Conservation (phyloP, 2,113 vertebrate species). For the Ia io region DNA sequence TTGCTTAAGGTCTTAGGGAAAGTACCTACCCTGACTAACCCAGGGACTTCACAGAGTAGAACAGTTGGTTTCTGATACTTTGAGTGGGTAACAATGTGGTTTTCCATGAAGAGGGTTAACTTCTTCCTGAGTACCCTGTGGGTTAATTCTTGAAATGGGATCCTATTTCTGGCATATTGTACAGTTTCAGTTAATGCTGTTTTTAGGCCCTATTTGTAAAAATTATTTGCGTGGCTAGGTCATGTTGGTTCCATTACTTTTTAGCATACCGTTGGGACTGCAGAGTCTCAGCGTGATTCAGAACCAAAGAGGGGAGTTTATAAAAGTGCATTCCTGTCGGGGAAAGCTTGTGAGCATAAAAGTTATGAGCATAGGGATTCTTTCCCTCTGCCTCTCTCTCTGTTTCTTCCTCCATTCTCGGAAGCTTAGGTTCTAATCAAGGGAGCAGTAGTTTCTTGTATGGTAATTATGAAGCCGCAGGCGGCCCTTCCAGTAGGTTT, state of each 20-base stretch:
- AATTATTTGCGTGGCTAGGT: conserved; percentile 40
- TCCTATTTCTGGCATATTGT: conserved; percentile 36
- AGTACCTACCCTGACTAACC: background rate
- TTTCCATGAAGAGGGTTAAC: conserved; percentile 49
- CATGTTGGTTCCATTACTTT: conserved; percentile 55
- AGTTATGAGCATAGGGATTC: background rate
- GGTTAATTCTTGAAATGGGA: conserved; percentile 63
- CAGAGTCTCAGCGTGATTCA: background rate
- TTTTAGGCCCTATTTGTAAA: conserved; percentile 49
- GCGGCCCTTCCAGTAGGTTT: background rate
- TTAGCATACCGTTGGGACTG: conserved; percentile 53
- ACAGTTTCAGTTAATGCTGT: background rate
- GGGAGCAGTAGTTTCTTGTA: background rate
- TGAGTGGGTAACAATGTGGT: conserved; percentile 42
- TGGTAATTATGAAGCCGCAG: background rate
- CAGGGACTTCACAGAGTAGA: background rate
- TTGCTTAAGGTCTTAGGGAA: conserved; percentile 25
- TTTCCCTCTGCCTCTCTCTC: conserved; percentile 9
- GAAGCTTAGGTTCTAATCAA: background rate
- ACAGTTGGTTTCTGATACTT: conserved; percentile 34
- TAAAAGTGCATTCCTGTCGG: conserved; percentile 28
- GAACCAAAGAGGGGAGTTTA: conserved; percentile 39
- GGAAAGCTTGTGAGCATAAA: conserved; percentile 4
- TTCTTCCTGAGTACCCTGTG: conserved; percentile 34
- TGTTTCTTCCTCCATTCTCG: background rate